These are phyloP conservation scores for Apoda limacodes DNA, from an alignment of 2,888 invertebrate species.

Conservation along the genomic window DNA sequence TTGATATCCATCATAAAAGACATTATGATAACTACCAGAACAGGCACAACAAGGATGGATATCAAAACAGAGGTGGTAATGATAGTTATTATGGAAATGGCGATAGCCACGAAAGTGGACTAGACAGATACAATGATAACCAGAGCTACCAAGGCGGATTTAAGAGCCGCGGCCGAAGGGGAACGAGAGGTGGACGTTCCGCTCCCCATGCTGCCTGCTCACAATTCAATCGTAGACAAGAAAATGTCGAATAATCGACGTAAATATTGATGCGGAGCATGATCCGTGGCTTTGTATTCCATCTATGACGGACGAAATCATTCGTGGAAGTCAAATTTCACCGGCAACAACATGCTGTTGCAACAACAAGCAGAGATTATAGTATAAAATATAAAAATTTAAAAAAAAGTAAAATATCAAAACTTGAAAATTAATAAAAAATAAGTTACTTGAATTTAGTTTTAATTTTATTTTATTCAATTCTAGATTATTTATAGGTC, in stretches of 20 bases:
- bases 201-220: slow-evolving; percentile 25
- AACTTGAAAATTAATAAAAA: slow-evolving; percentile 68
- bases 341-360: slow-evolving; percentile 74
- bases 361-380: slow-evolving; percentile 70
- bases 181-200: slow-evolving; percentile 31
- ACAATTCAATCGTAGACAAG: slow-evolving; percentile 52
- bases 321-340: slow-evolving; percentile 78
- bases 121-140: slow-evolving; percentile 61
- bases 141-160: slow-evolving; percentile 69
- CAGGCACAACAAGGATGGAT: slow-evolving; percentile 40
- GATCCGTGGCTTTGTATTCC: slow-evolving; percentile 25
- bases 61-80: slow-evolving; percentile 36
- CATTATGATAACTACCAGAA: slow-evolving; percentile 47
- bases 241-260: slow-evolving; percentile 38
- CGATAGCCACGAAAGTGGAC: slow-evolving; percentile 54
- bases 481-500: no score
- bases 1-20: slow-evolving; percentile 45
- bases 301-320: slow-evolving; percentile 54
- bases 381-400: slow-evolving; percentile 52
- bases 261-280: no score
- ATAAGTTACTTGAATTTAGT: slow-evolving; percentile 68
- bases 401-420: slow-evolving; percentile 70
- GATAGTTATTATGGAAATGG: slow-evolving; percentile 55
- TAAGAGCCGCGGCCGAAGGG: slow-evolving; percentile 64
- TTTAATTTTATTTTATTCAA: slow-evolving; percentile 67